Evolutionary conservation across 1,140 invertebrate species (phyloP), one percentile per base, ranked within the genome.

Genomic region (Lepidurus arcticus): DNA sequence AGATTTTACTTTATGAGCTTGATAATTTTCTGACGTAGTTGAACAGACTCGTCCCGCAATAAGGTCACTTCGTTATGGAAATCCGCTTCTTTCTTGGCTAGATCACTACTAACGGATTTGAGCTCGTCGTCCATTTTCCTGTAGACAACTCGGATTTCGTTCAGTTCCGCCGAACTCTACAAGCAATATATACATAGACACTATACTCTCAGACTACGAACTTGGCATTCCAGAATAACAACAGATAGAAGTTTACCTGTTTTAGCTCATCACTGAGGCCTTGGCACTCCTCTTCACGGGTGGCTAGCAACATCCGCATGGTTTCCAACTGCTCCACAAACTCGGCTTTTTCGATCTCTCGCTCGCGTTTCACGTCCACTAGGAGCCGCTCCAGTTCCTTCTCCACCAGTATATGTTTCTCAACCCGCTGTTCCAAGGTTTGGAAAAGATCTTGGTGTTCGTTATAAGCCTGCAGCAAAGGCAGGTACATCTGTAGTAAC

Each of bases 261-360:
- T 74, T 73, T 10, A 78, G 26, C 34, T 78, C 78, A n/a, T 78
- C 43, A n/a, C 65, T 73, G 34, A 78, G 45, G 44, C 78, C 78
- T 75, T 78, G 65, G 44, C 78, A 78, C n/a, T 78, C 78, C 45
- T 78, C 78, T 43, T 78, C 73, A 8, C 78, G 34, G 7, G 78
- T 78, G 43, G 75, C 75, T 73, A 78, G 43, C 5, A 74, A 73
- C 2, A 74, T 24, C 47, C 47, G 24, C 78, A 78, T 74, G n/a
- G 74, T 73, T 21, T 44, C 65, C 26, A 78, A 24, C 47, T 78
- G 34, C 16, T 21, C 24, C 8, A 44, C 73, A 5, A 44, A 78
- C 10, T 24, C 43, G n/a, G 21, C 21, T 4, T 13, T 24, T 34
- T 78, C 78, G 24, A 75, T 44, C 11, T 78, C 44, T 21, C 44